phyloP scores from a whole-genome alignment of 2,113 vertebrate genomes.

The Aptenodytes patagonicus region DNA sequence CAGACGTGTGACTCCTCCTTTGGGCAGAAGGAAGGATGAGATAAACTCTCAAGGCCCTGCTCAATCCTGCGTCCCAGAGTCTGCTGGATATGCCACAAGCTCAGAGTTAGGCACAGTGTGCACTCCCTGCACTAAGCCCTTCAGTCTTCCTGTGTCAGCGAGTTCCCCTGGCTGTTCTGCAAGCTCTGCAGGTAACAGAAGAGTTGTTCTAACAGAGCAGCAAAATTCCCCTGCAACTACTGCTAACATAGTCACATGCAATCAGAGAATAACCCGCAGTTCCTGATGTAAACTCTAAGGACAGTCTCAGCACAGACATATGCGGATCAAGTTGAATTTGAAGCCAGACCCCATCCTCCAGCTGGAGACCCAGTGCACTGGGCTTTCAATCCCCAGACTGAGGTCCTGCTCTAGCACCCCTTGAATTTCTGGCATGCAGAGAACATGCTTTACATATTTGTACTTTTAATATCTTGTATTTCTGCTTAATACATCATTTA shows the following conservation, averaged over 20 bases:
- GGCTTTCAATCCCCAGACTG: not conserved
- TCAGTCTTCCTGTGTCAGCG: accelerated
- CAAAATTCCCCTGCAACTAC: not conserved
- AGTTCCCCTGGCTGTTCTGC: not conserved
- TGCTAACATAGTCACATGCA: not conserved
- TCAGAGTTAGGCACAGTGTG: not conserved
- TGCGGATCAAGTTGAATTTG: not conserved
- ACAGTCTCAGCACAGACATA: not conserved
- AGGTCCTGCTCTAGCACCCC: not conserved
- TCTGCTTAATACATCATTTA: not conserved
- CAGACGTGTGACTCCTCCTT: not conserved
- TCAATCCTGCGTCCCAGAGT: accelerated
- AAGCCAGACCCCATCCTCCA: not conserved
- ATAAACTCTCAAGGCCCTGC: not conserved
- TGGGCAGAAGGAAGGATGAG: not conserved
- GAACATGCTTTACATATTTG: not conserved
- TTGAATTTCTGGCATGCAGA: not conserved
- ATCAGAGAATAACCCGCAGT: not conserved
- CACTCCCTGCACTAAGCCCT: not conserved
- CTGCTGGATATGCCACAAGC: not conserved
- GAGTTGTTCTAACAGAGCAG: not conserved
- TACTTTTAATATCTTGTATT: not conserved
- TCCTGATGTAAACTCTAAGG: not conserved
- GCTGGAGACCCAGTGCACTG: not conserved
- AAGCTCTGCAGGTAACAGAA: not conserved